Conservation (phyloP, 2,797 vertebrate species). For the Muraenolepis orangiensis region DNA sequence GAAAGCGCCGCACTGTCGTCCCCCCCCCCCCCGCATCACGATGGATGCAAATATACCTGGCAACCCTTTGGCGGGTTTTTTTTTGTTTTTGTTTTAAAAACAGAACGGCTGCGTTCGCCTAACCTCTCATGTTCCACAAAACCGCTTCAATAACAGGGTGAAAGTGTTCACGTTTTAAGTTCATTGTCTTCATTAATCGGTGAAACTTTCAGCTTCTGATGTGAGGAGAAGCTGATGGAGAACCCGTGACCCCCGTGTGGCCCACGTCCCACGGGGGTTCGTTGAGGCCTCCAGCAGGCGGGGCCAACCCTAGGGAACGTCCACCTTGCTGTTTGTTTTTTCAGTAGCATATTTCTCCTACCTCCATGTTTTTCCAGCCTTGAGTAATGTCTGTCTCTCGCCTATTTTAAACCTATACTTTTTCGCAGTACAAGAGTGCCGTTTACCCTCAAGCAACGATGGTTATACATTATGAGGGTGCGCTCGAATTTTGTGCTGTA, state of each 20-base stretch:
- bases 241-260: slow-evolving; percentile 49
- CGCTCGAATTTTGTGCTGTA: slow-evolving; percentile 75
- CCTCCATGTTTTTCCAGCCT: slow-evolving; percentile 78
- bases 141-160: slow-evolving; percentile 16
- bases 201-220: not conserved
- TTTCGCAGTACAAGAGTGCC: slow-evolving; percentile 62
- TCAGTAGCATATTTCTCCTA: slow-evolving; percentile 81
- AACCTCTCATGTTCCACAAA: not conserved
- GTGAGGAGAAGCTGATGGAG: slow-evolving; percentile 33
- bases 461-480: slow-evolving; percentile 62
- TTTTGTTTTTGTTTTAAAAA: too few relatives aligned
- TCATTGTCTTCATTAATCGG: not conserved
- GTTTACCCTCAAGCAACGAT: slow-evolving; percentile 75
- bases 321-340: slow-evolving; percentile 67
- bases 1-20: slow-evolving; percentile 25
- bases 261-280: slow-evolving; percentile 18
- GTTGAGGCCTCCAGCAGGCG: not conserved
- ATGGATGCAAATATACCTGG: not conserved
- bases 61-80: not conserved
- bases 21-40: too few relatives aligned
- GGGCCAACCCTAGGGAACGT: slow-evolving; percentile 40
- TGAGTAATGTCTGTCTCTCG: slow-evolving; percentile 68
- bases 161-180: slow-evolving; percentile 8
- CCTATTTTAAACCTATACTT: slow-evolving; percentile 58
- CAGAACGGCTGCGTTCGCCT: not conserved